A percentile compares a stretch with the other conserved stretches of the same genome.
Evolutionary conservation across 2,797 vertebrate genomes (phyloP).

Genomic region (Oryzias sinensis): DNA sequence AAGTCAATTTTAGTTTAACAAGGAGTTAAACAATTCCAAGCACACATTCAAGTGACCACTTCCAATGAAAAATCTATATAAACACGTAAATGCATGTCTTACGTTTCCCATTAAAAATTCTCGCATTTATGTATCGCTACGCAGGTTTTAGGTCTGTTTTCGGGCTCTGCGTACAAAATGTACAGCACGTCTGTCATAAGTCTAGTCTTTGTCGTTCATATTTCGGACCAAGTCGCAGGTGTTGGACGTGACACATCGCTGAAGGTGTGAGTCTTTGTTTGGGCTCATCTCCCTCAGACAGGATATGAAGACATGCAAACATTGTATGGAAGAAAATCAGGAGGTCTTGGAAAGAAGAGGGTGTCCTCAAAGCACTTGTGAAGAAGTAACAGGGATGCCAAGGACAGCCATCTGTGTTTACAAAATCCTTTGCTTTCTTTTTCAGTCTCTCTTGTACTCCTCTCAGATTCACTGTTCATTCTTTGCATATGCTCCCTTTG

Average conservation of each 20-base stretch:
- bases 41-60: too few relatives aligned
- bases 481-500: slow-evolving; percentile 78
- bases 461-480: slow-evolving; percentile 71
- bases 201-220: too few relatives aligned
- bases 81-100: too few relatives aligned
- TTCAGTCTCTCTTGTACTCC: slow-evolving; percentile 62
- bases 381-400: slow-evolving; percentile 69
- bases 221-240: too few relatives aligned
- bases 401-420: slow-evolving; percentile 79
- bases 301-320: slow-evolving; percentile 53
- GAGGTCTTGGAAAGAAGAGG: slow-evolving; percentile 69
- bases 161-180: too few relatives aligned
- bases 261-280: slow-evolving; percentile 7
- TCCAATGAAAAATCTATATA: too few relatives aligned
- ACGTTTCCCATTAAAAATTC: too few relatives aligned
- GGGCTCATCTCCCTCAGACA: slow-evolving; percentile 29
- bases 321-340: slow-evolving; percentile 55
- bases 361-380: slow-evolving; percentile 75
- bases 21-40: too few relatives aligned
- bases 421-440: slow-evolving; percentile 68
- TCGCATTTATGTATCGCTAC: too few relatives aligned
- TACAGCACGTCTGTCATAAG: too few relatives aligned
- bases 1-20: too few relatives aligned
- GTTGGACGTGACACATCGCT: neutral
- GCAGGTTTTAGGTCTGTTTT: too few relatives aligned